These are phyloP conservation scores for Drosophila aldrichi DNA, from an alignment of 2,888 invertebrate genomes.

Conservation along the genomic window DNA sequence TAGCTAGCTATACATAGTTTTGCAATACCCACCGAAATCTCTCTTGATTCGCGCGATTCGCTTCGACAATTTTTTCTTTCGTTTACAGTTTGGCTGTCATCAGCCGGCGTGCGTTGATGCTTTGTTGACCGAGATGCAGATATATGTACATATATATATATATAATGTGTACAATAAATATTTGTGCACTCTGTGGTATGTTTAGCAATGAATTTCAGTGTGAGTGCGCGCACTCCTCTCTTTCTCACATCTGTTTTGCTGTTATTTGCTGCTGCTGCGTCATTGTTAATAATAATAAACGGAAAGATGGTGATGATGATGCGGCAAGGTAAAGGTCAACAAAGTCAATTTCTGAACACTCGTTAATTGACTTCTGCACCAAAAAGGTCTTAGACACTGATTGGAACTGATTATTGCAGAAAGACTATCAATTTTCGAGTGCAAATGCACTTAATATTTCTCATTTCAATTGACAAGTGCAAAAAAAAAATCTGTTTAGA, in stretches of 20 bases:
- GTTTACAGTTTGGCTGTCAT: slow-evolving; percentile 34
- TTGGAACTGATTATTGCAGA: slow-evolving; percentile 16
- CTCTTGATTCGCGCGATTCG: slow-evolving; percentile 7
- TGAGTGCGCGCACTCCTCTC: slow-evolving; percentile 1
- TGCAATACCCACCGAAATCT: slow-evolving; percentile 3
- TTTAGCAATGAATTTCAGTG: slow-evolving; percentile 36
- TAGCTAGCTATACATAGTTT: neutral
- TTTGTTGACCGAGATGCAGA: slow-evolving; percentile 32
- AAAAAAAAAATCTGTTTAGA: neutral
- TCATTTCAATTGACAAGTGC: slow-evolving; percentile 12
- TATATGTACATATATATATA: slow-evolving; percentile 2
- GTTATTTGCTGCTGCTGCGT: slow-evolving; percentile 51
- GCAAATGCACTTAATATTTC: slow-evolving; percentile 7
- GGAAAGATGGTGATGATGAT: slow-evolving; percentile 23
- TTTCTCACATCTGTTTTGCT: slow-evolving; percentile 3
- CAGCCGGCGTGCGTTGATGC: slow-evolving; percentile 17
- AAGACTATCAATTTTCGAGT: slow-evolving; percentile 21
- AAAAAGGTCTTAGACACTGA: slow-evolving; percentile 30
- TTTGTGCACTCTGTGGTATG: slow-evolving; percentile 26
- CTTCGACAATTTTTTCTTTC: slow-evolving; percentile 19
- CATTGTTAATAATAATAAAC: slow-evolving; percentile 69
- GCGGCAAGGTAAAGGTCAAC: slow-evolving; percentile 69
- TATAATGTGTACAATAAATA: slow-evolving; percentile 3
- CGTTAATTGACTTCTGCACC: slow-evolving; percentile 48
- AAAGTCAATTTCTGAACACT: slow-evolving; percentile 34